Base-by-base conservation (phyloP, 1,140 invertebrate species). In the Coelopa frigida region DNA sequence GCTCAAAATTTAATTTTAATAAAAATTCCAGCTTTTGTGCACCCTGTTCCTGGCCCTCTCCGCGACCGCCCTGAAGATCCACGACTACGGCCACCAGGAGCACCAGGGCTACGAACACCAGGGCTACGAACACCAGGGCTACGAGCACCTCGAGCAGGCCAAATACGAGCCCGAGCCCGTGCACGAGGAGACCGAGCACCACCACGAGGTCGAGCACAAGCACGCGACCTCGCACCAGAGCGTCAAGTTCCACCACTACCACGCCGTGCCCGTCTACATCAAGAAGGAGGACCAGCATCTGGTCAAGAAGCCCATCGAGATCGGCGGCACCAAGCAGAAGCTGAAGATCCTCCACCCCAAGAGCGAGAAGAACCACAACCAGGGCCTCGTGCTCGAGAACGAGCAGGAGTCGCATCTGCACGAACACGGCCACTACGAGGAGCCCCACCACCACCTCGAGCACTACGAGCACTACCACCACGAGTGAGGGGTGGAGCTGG, bases 221-320 rank as follows among this genome's bases (percentile, higher is more conserved):
- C 76, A 78, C 52, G 78, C 78, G 17, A 79, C 77, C 50, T 80
- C 78, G 17, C 78, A 79, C 55, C 78, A 81, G 61, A 78, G 75
- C 26, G 75, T 81, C 50, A 79, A 80, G 52, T 78, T 81, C 53
- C 77, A 80, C 54, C 78, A 81, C 51, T 80, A 77, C 61, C 78
- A 80, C 51, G 72, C 78, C 6, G 78, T 81, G 7, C 78, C 78
- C 11, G 78, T 79, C 4, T 80, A 79, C 60, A 70, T 79, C 4
- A 81, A 80, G 68, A 78, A 80, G 54, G 78, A 80, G 57, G 75
- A 80, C 59, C 73, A 71, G 54, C 75, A 81, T 56, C 60, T 78
- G 26, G 61, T 80, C 8, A 73, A 80, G 50, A 76, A 80, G 51
- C 78, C 78, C 7, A 62, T 81, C 36, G 75, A 78, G 52, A 75